Evolutionary conservation across 1,140 invertebrate species (phyloP).

Genomic region (Penaeus chinensis): DNA sequence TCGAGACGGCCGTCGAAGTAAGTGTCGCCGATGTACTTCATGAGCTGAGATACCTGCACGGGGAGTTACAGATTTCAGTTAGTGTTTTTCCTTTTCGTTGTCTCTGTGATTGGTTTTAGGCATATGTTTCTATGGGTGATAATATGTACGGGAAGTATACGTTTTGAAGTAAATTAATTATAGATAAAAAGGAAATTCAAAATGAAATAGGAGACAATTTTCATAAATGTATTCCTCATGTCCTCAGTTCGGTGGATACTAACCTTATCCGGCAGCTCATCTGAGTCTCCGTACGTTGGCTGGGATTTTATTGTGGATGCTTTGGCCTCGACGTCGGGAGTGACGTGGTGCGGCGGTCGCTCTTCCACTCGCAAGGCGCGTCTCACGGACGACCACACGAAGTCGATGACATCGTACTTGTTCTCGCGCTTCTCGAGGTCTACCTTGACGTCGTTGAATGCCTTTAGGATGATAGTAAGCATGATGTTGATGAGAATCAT

Average conservation of each 20-base stretch:
- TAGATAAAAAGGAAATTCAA: no score
- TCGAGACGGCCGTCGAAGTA: slow-evolving; percentile 68
- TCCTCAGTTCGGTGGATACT: slow-evolving; percentile 1
- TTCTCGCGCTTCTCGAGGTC: slow-evolving; percentile 49
- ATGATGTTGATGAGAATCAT: slow-evolving; percentile 74
- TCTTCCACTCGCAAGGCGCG: slow-evolving; percentile 21
- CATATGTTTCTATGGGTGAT: neutral
- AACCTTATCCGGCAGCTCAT: slow-evolving; percentile 50
- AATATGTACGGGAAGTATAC: no score
- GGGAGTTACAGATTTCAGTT: slow-evolving; percentile 65
- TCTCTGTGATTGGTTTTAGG: neutral
- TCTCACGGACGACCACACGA: slow-evolving; percentile 21
- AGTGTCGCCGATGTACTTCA: slow-evolving; percentile 69
- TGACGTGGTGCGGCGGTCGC: slow-evolving; percentile 13
- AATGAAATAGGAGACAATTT: neutral
- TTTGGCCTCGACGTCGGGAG: neutral
- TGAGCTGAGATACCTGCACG: slow-evolving; percentile 68
- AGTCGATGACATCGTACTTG: slow-evolving; percentile 58
- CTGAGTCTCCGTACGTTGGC: neutral
- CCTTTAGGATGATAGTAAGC: slow-evolving; percentile 73
- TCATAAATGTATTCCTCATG: neutral
- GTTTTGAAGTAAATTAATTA: no score
- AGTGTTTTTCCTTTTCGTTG: neutral
- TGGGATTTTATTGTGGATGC: neutral
- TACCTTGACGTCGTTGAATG: slow-evolving; percentile 68